phyloP scores from a whole-genome alignment of 1,140 invertebrate species.

The Tetraneura akinire region DNA sequence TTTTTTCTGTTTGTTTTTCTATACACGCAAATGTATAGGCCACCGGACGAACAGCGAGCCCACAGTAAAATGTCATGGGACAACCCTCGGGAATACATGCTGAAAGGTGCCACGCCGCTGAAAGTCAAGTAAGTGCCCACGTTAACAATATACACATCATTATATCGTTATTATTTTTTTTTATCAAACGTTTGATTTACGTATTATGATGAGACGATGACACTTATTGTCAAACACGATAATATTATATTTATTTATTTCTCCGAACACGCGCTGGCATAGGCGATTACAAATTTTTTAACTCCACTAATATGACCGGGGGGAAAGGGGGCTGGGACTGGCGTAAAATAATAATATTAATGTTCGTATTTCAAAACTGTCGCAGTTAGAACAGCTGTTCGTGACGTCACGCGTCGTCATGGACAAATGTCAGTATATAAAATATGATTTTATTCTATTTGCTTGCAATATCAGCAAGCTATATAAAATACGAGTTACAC shows the following conservation, averaged over 20 bases:
- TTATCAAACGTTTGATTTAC: too few relatives aligned
- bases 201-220: too few relatives aligned
- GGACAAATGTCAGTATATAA: not conserved
- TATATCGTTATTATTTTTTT: not conserved
- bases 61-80: slow-evolving; percentile 40
- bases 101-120: slow-evolving; percentile 36
- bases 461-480: too few relatives aligned
- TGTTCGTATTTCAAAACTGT: not conserved
- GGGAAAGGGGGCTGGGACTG: not conserved
- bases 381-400: slow-evolving; percentile 41
- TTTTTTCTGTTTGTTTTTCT: not conserved
- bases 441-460: too few relatives aligned
- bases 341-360: not conserved
- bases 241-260: too few relatives aligned
- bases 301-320: too few relatives aligned
- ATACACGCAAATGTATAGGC: slow-evolving; percentile 29
- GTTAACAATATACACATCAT: not conserved
- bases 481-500: too few relatives aligned
- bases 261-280: too few relatives aligned
- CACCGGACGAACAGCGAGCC: slow-evolving; percentile 21
- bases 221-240: too few relatives aligned
- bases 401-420: slow-evolving; percentile 37
- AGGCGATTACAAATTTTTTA: too few relatives aligned
- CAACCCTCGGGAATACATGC: slow-evolving; percentile 47
- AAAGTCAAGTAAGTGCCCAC: slow-evolving; percentile 43